Evolutionary conservation across 2,888 invertebrate genomes (phyloP).

Genomic region (Pyrrhia umbra): DNA sequence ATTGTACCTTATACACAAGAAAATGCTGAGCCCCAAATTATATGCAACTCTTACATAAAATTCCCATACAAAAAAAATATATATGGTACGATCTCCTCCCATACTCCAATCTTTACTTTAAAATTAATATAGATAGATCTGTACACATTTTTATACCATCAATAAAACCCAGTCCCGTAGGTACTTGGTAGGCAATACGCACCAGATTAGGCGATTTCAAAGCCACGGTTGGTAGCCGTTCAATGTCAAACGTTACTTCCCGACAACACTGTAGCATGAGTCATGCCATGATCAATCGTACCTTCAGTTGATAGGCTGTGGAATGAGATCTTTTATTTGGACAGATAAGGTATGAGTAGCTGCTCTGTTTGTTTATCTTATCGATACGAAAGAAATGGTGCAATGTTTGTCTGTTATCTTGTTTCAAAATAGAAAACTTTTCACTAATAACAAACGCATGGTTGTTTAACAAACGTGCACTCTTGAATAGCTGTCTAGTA

Average conservation of each 20-base stretch:
- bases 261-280: slow-evolving; percentile 48
- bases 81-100: no score
- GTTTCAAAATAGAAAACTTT: neutral
- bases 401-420: slow-evolving; percentile 13
- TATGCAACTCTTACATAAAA: no score
- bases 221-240: slow-evolving; percentile 51
- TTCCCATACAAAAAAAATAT: no score
- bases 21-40: no score
- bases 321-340: slow-evolving; percentile 51
- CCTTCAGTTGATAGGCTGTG: slow-evolving; percentile 27
- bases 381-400: slow-evolving; percentile 40
- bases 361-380: slow-evolving; percentile 19
- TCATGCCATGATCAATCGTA: slow-evolving; percentile 48
- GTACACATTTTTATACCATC: slow-evolving; percentile 13
- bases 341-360: slow-evolving; percentile 26
- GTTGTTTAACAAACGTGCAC: slow-evolving; percentile 6
- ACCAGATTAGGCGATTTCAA: slow-evolving; percentile 59
- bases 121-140: neutral
- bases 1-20: no score
- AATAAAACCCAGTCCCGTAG: slow-evolving; percentile 21
- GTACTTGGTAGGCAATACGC: slow-evolving; percentile 32
- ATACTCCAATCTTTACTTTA: neutral
- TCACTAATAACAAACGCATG: neutral
- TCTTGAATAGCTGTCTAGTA: slow-evolving; percentile 25
- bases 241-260: slow-evolving; percentile 60